Evolutionary conservation across 2,888 invertebrate species (phyloP), one percentile per base, ranked within the genome.

Genomic region (Noctuana brunneofusca): DNA sequence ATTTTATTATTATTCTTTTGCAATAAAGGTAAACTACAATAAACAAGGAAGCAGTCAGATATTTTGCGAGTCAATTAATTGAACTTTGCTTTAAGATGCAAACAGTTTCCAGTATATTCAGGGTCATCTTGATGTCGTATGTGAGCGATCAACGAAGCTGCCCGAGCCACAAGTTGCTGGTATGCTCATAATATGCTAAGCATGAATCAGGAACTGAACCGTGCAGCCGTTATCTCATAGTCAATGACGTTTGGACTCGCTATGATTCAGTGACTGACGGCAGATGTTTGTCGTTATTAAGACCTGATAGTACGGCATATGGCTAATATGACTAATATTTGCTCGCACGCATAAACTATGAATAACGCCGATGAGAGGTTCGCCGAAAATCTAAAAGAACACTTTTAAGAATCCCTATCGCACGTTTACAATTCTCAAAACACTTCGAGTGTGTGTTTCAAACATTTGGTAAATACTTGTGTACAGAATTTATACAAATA

Each of bases 41-140:
- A 83, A 87, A 89, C 84, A 83, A 87, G 89, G 89, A 89, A 90
- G 87, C 83, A 73, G 71, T 69, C 72, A 74, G 71, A 67, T 72
- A 76, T 77, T 78, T 74, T 75, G 72, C 75, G 78, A 80, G 74
- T 71, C 74, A 75, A 78, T 78, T 76, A 76, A 81, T 78, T 75
- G 74, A 75, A 74, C 78, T 76, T 75, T 75, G 75, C 75, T 79
- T 78, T 80, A 76, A 75, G 75, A 76, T 67, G 67, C 66, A 62
- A 55, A 65, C 69, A 80, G 79, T 59, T 59, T 52, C 43, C 43
- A 59, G 58, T 59, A 67, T 59, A 67, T 74, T 83, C 81, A 84
- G 71, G 81, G 84, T 65, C 80, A 69, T 67, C n/a, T 38, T 41
- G 50, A 14, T 49, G 52, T 35, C 22, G 43, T 22, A 22, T 48